These are phyloP conservation scores for Polydrusus cervinus DNA, from an alignment of 2,888 invertebrate genomes.

Conservation along the genomic window DNA sequence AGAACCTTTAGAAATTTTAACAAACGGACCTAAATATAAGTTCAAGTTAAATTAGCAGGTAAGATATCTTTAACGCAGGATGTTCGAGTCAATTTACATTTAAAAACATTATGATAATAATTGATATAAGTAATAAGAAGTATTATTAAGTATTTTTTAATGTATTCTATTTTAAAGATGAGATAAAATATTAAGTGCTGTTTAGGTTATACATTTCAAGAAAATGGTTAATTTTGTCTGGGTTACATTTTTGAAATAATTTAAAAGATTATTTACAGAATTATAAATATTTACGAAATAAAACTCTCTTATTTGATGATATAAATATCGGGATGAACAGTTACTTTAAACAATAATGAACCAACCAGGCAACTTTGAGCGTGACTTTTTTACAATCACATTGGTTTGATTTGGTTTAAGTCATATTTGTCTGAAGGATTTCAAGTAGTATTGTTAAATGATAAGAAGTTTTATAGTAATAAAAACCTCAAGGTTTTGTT, in stretches of 20 bases:
- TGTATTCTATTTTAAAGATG: conserved; percentile 18
- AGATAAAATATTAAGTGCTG: conserved; percentile 7
- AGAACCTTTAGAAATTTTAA: too few relatives aligned
- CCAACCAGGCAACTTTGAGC: too few relatives aligned
- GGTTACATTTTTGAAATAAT: neutral
- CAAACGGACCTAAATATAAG: too few relatives aligned
- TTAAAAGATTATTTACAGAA: neutral
- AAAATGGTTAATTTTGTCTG: neutral
- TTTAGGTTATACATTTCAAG: neutral
- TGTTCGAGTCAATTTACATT: conserved; percentile 7
- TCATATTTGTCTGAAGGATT: too few relatives aligned
- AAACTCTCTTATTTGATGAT: too few relatives aligned
- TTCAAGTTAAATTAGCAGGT: neutral
- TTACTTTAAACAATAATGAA: too few relatives aligned
- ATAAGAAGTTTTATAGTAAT: too few relatives aligned
- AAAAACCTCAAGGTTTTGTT: too few relatives aligned
- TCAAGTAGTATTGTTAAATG: too few relatives aligned
- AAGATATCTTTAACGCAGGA: conserved; percentile 21
- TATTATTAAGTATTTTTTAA: conserved; percentile 1
- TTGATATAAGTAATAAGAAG: neutral
- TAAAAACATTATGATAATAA: conserved; percentile 14
- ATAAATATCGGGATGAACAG: too few relatives aligned
- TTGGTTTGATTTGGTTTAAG: too few relatives aligned
- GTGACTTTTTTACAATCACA: too few relatives aligned
- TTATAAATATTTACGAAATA: neutral